These are phyloP conservation scores for Noctua fimbriata DNA, from an alignment of 2,888 invertebrate species.

Conservation along the genomic window DNA sequence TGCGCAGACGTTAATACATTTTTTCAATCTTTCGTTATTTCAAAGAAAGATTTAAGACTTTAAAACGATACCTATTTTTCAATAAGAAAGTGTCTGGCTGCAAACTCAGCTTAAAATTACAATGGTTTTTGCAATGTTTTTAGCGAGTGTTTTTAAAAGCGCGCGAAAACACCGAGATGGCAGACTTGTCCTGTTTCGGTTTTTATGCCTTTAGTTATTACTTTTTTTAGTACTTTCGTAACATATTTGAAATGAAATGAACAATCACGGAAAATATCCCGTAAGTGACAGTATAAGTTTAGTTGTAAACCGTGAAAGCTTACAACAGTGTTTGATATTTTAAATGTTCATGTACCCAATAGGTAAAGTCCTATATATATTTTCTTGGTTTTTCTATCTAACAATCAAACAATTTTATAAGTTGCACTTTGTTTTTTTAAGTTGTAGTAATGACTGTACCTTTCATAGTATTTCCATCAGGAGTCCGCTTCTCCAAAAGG, in stretches of 20 bases:
- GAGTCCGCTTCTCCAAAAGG: background rate
- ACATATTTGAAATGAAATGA: too few relatives aligned
- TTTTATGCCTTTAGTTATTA: too few relatives aligned
- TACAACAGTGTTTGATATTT: too few relatives aligned
- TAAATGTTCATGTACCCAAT: background rate
- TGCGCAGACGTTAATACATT: constrained; percentile 50
- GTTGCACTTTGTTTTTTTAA: background rate
- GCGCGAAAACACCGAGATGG: background rate
- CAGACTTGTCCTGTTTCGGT: background rate
- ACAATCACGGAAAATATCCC: too few relatives aligned
- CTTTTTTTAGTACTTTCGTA: too few relatives aligned
- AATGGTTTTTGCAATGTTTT: background rate
- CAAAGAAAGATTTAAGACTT: background rate
- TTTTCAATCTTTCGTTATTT: constrained; percentile 11
- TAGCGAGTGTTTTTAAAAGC: constrained; percentile 1
- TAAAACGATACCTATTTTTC: background rate
- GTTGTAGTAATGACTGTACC: background rate
- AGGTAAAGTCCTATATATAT: too few relatives aligned
- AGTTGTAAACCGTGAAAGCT: too few relatives aligned
- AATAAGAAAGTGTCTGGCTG: constrained; percentile 1
- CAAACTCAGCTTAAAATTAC: background rate
- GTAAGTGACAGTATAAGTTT: too few relatives aligned
- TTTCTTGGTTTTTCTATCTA: background rate
- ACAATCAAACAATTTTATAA: background rate
- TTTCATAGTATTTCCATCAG: background rate